phyloP scores from a whole-genome alignment of 2,797 vertebrate genomes.

The Dryobates pubescens region DNA sequence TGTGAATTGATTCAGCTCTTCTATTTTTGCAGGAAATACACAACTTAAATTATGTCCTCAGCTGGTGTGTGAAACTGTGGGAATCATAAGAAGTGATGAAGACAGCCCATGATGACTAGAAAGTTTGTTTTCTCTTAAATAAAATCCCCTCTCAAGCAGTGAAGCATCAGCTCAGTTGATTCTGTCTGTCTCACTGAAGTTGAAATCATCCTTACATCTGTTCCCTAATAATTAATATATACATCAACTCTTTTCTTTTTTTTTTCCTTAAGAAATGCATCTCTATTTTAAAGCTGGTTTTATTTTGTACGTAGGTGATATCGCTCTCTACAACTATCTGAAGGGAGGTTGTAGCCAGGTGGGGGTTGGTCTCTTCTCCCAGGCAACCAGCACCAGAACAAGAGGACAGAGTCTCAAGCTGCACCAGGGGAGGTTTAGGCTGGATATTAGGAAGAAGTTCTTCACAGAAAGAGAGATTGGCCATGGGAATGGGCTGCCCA shows the following conservation, averaged over 20 bases:
- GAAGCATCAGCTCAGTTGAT: background rate
- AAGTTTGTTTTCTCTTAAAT: background rate
- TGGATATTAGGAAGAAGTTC: too few relatives aligned
- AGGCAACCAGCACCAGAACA: too few relatives aligned
- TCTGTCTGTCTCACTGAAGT: background rate
- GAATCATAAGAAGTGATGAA: background rate
- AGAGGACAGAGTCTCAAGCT: too few relatives aligned
- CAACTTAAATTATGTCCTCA: background rate
- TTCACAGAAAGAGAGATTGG: too few relatives aligned
- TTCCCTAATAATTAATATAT: background rate
- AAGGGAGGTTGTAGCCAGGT: too few relatives aligned
- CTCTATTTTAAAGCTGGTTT: background rate
- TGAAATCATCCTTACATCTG: background rate
- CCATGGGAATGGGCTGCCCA: too few relatives aligned
- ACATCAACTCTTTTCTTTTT: background rate
- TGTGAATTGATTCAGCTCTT: background rate
- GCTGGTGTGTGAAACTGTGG: background rate
- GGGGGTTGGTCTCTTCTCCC: too few relatives aligned
- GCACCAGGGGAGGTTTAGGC: too few relatives aligned
- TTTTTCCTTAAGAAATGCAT: background rate
- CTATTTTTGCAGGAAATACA: background rate
- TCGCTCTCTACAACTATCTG: too few relatives aligned
- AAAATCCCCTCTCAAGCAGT: background rate
- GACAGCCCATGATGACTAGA: background rate
- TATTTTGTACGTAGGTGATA: background rate